Conservation (phyloP, 1,140 invertebrate species). For the Chironomus tepperi region DNA sequence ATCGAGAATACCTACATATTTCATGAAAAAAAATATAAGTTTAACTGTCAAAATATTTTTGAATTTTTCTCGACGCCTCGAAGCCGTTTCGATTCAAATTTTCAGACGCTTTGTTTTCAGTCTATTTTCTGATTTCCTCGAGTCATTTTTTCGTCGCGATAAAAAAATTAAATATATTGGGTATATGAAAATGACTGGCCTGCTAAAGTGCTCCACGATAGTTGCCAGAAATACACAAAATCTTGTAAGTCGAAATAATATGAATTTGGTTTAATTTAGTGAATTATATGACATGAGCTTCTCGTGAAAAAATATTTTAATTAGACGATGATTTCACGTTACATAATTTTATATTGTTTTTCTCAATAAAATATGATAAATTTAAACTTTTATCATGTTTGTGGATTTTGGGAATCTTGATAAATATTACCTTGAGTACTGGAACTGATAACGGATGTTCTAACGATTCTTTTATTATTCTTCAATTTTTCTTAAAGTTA, state of each 20-base stretch:
- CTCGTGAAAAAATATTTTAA: background rate
- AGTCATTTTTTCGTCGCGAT: background rate
- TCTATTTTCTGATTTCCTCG: background rate
- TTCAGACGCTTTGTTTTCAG: no score
- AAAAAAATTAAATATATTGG: background rate
- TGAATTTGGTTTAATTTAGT: background rate
- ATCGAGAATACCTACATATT: background rate
- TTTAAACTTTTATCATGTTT: background rate
- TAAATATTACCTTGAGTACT: background rate
- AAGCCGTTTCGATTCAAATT: no score
- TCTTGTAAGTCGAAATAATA: background rate
- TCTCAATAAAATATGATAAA: background rate
- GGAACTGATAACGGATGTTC: background rate
- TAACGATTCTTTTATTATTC: background rate
- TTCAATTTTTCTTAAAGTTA: background rate
- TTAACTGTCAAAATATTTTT: no score
- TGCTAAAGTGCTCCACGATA: background rate
- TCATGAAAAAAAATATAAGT: background rate
- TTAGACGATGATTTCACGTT: constrained; percentile 1
- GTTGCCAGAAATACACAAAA: constrained; percentile 5
- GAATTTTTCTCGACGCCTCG: no score
- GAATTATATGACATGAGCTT: background rate
- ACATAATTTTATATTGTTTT: constrained; percentile 19
- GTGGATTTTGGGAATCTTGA: background rate
- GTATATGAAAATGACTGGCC: constrained; percentile 12